Evolutionary conservation across 1,140 invertebrate species (phyloP).

Genomic region (Listronotus oregonensis): DNA sequence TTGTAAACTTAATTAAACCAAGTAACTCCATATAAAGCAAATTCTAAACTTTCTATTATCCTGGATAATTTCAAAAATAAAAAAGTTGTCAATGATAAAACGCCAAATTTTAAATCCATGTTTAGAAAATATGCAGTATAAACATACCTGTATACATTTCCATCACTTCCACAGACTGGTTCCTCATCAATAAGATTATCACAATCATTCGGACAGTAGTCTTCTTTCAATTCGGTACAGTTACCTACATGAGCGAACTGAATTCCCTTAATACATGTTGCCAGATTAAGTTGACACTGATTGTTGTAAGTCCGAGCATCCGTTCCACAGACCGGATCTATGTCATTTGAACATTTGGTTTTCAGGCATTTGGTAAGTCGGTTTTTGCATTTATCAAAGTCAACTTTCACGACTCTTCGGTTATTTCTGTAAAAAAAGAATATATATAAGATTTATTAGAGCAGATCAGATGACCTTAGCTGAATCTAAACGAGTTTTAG

Average conservation of each 20-base stretch:
- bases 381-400: constrained; percentile 75
- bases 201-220: constrained; percentile 74
- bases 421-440: constrained; percentile 46
- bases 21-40: too few species aligned
- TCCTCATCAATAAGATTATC: constrained; percentile 71
- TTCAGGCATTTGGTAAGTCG: constrained; percentile 75
- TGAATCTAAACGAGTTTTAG: too few species aligned
- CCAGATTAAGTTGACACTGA: constrained; percentile 78
- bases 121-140: too few species aligned
- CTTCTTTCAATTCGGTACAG: constrained; percentile 77
- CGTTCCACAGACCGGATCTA: constrained; percentile 81
- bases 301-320: constrained; percentile 83
- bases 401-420: constrained; percentile 70
- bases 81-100: too few species aligned
- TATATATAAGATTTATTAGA: not conserved
- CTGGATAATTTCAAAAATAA: too few species aligned
- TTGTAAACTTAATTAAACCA: too few species aligned
- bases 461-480: too few species aligned
- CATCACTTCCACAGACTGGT: constrained; percentile 88
- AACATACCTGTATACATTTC: constrained; percentile 83
- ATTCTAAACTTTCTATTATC: too few species aligned
- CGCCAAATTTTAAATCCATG: too few species aligned
- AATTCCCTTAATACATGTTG: constrained; percentile 80
- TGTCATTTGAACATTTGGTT: constrained; percentile 66
- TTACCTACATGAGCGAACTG: constrained; percentile 85